Evolutionary conservation across 2,888 invertebrate species (phyloP).

Genomic region (Acronicta aceris): DNA sequence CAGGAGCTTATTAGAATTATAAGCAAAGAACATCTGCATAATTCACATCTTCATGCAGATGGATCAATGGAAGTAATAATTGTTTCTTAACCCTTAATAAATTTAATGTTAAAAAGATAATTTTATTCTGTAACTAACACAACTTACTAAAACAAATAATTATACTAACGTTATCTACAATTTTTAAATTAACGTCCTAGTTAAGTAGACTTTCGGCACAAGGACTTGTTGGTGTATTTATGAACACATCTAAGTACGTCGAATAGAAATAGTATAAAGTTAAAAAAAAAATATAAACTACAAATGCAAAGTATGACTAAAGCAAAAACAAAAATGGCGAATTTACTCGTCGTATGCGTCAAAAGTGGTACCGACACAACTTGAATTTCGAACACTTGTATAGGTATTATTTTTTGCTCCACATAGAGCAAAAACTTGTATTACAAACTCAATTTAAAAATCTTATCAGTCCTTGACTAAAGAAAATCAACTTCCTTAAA

Average conservation of each 20-base stretch:
- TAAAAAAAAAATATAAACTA: conserved; percentile 32
- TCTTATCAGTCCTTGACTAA: conserved; percentile 51
- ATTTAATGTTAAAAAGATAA: too few relatives aligned
- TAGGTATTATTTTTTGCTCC: conserved; percentile 15
- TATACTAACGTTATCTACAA: too few relatives aligned
- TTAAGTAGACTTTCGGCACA: conserved; percentile 30
- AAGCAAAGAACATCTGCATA: too few relatives aligned
- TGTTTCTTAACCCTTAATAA: too few relatives aligned
- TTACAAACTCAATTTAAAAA: conserved; percentile 34
- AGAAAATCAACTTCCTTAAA: conserved; percentile 54
- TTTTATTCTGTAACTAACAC: too few relatives aligned
- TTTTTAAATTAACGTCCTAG: conserved; percentile 10
- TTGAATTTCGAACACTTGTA: conserved; percentile 34
- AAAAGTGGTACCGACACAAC: conserved; percentile 33
- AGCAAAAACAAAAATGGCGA: conserved; percentile 39
- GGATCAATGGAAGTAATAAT: too few relatives aligned
- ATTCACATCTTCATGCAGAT: too few relatives aligned
- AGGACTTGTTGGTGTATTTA: conserved; percentile 37
- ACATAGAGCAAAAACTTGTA: conserved; percentile 37
- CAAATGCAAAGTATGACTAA: conserved; percentile 27
- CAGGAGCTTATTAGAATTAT: too few relatives aligned
- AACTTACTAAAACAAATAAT: too few relatives aligned
- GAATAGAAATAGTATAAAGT: conserved; percentile 16
- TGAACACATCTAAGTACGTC: conserved; percentile 22
- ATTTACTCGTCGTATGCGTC: conserved; percentile 18